Evolutionary conservation across 2,888 invertebrate genomes (phyloP).

Genomic region (Orchestes rusci): DNA sequence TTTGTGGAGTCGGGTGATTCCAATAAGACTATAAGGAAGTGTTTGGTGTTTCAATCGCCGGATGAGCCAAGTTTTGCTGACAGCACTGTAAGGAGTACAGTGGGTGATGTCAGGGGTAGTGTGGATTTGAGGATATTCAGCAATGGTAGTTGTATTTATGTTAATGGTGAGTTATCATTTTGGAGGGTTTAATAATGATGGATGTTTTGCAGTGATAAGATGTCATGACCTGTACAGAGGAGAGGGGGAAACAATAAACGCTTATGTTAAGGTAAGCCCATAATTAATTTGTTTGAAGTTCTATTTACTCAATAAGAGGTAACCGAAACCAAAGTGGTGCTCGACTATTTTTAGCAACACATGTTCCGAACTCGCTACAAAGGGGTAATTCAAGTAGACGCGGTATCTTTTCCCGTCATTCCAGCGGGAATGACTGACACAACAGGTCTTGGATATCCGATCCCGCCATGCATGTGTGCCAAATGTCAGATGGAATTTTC

Average conservation of each 20-base stretch:
- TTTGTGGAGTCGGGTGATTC: conserved; percentile 18
- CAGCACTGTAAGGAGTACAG: conserved; percentile 27
- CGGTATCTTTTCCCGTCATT: conserved; percentile 18
- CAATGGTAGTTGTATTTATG: conserved; percentile 36
- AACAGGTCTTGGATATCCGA: conserved; percentile 20
- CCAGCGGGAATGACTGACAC: conserved; percentile 17
- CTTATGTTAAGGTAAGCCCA: conserved; percentile 67
- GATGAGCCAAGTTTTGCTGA: conserved; percentile 31
- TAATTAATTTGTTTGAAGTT: conserved; percentile 2
- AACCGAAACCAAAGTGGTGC: no score
- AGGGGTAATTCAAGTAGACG: conserved; percentile 17
- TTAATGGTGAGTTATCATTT: conserved; percentile 41
- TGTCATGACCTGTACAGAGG: conserved; percentile 66
- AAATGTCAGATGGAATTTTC: conserved; percentile 6
- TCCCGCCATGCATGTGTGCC: conserved; percentile 13
- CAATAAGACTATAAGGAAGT: conserved; percentile 38
- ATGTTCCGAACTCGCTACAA: conserved; percentile 2
- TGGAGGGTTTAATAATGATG: not conserved
- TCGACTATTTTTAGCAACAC: not conserved
- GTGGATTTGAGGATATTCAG: conserved; percentile 42
- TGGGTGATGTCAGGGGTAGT: conserved; percentile 36
- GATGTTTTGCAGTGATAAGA: conserved; percentile 59
- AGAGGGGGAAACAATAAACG: conserved; percentile 64
- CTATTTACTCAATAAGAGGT: no score
- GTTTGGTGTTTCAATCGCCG: conserved; percentile 43